These are phyloP conservation scores for Acestrorhynchus altus DNA, from an alignment of 2,797 vertebrate genomes.

Conservation along the genomic window DNA sequence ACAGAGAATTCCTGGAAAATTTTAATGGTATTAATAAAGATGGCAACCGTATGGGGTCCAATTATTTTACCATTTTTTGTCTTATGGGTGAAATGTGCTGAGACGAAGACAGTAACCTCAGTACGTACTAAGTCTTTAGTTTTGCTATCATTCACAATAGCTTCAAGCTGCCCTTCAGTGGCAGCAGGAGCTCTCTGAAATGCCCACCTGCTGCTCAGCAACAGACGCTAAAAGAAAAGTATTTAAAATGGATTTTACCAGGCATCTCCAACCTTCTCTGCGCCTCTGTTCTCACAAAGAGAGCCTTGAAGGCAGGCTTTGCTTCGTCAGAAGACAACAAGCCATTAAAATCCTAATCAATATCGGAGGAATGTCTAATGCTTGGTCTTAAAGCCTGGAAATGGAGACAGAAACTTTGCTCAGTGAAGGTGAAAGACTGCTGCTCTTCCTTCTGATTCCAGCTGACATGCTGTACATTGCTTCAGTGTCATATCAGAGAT, in stretches of 20 bases:
- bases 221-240: slow-evolving; percentile 7
- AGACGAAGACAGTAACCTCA: neutral
- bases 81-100: neutral
- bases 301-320: neutral
- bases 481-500: slow-evolving; percentile 6
- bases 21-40: neutral
- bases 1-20: neutral
- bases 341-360: slow-evolving; percentile 39
- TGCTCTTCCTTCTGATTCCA: slow-evolving; percentile 10
- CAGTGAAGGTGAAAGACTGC: slow-evolving; percentile 18
- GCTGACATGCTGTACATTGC: neutral
- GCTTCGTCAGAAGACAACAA: neutral
- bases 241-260: slow-evolving; percentile 31
- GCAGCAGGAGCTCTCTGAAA: slow-evolving; percentile 22
- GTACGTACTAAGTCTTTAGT: neutral
- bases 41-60: neutral
- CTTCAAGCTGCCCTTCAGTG: slow-evolving; percentile 7
- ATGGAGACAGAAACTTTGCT: slow-evolving; percentile 4
- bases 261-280: neutral
- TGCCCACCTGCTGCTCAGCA: slow-evolving; percentile 30
- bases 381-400: slow-evolving; percentile 14
- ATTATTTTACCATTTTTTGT: neutral
- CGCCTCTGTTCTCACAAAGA: slow-evolving; percentile 21
- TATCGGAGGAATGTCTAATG: neutral
- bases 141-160: neutral